Percentiles rank a stretch among this genome's conserved stretches.
Conservation (phyloP, 2,113 vertebrate species). For the Taxidea taxus region DNA sequence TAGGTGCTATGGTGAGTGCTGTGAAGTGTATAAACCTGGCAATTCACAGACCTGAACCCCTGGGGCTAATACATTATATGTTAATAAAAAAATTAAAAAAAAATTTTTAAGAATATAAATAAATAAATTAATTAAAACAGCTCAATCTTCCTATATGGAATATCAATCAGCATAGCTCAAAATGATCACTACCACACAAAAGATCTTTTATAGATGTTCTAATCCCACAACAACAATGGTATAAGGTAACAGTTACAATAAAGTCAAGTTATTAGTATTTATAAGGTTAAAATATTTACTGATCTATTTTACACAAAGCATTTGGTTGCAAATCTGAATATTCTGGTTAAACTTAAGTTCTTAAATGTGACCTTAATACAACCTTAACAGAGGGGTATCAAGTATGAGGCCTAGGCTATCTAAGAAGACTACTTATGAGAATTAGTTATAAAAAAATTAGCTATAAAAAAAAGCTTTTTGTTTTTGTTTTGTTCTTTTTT, state of each 20-base stretch:
- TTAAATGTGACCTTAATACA: background rate
- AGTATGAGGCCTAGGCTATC: background rate
- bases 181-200: background rate
- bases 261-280: slow-evolving; percentile 7
- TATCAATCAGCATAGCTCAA: background rate
- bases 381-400: background rate
- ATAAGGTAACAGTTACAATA: background rate
- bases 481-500: background rate
- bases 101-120: no score
- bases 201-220: background rate
- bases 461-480: background rate
- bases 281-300: background rate
- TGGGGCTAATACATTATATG: no score
- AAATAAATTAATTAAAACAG: no score
- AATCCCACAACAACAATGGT: background rate
- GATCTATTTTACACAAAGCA: background rate
- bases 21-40: no score
- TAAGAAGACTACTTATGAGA: background rate
- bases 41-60: no score
- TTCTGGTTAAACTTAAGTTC: background rate
- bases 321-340: background rate
- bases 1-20: no score
- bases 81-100: no score
- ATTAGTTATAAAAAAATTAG: background rate
- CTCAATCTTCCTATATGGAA: background rate